phyloP scores from a whole-genome alignment of 2,797 vertebrate genomes.

The Bradypodion ventrale region DNA sequence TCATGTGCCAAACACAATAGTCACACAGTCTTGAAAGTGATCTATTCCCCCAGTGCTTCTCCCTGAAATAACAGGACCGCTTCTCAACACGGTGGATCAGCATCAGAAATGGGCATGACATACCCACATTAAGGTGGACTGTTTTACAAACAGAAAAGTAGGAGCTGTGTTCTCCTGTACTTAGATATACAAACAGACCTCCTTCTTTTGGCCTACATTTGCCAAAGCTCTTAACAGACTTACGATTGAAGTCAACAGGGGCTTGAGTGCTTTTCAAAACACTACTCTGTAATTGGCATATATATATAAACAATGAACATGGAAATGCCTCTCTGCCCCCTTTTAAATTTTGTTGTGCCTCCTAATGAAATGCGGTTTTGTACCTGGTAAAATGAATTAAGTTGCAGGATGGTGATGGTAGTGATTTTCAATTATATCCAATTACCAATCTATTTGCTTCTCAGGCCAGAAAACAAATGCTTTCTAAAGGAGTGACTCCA shows the following conservation, averaged over 20 bases:
- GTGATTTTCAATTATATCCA: not conserved
- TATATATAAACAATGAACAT: not conserved
- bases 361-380: not conserved
- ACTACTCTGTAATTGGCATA: slow-evolving; percentile 31
- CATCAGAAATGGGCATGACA: slow-evolving; percentile 38
- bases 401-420: too few species aligned
- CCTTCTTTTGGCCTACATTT: slow-evolving; percentile 54
- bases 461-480: not conserved
- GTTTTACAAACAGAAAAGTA: slow-evolving; percentile 39
- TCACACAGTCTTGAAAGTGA: slow-evolving; percentile 53
- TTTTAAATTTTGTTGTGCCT: not conserved
- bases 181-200: not conserved
- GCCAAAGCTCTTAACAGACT: slow-evolving; percentile 14
- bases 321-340: not conserved
- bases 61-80: slow-evolving; percentile 50
- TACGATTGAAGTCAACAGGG: slow-evolving; percentile 25
- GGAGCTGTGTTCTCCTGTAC: slow-evolving; percentile 44
- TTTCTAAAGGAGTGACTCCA: not conserved
- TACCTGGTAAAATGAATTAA: too few species aligned
- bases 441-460: not conserved
- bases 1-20: slow-evolving; percentile 58
- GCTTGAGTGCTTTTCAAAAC: slow-evolving; percentile 28
- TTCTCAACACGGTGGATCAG: slow-evolving; percentile 39
- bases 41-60: slow-evolving; percentile 46
- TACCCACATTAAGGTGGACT: slow-evolving; percentile 41